Base-by-base conservation (phyloP, 2,888 invertebrate genomes). In the Heliconius sara region DNA sequence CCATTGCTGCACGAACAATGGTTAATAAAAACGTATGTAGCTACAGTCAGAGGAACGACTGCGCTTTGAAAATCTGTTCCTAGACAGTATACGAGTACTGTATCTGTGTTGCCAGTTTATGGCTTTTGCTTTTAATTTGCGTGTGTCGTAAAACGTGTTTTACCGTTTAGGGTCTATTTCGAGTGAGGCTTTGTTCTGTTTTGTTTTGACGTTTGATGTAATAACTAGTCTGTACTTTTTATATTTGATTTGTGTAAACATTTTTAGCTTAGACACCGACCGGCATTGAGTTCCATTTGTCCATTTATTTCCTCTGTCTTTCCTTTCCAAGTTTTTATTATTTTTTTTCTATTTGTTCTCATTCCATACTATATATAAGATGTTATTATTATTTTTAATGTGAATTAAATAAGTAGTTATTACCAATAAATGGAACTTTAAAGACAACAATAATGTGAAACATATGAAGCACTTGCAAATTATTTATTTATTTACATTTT, bases 1-100 rank as follows among this genome's bases (percentile, higher is more conserved):
- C 30, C 22, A 52, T 65, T 16, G 27, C 43, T 52, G 65, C 72
- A 16, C 66, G 66, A 78, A 78, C 78, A 78, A 78, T 78, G 73
- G 67, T 74, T 78, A 67, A 78, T 78, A 78, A 78, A 78, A 74
- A 74, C 39, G 73, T 78, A 67, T 22, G 57, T 27, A 65, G 2
- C 16, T 25, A 43, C 60, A 30, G 67, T 67, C 34, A 25, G 39
- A 39, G 78, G 47, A 78, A 78, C 60, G 30, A 65, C 78, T 25
- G 66, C 67, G 57, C 67, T 78, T 78, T 78, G 78, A 78, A 27
- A 74, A 78, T 78, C 73, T 57, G 74, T 67, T 66, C 73, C 66
- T 67, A 78, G 78, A 67, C 70, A 57, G 25, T 34, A 57, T 30
- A 65, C 63, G 43, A 70, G 70, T 63, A 34, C 30, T 65, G 73